Percentiles rank a stretch among this genome's conserved stretches.
Evolutionary conservation across 2,888 invertebrate species (phyloP).

Genomic region (Ochropacha duplaris): DNA sequence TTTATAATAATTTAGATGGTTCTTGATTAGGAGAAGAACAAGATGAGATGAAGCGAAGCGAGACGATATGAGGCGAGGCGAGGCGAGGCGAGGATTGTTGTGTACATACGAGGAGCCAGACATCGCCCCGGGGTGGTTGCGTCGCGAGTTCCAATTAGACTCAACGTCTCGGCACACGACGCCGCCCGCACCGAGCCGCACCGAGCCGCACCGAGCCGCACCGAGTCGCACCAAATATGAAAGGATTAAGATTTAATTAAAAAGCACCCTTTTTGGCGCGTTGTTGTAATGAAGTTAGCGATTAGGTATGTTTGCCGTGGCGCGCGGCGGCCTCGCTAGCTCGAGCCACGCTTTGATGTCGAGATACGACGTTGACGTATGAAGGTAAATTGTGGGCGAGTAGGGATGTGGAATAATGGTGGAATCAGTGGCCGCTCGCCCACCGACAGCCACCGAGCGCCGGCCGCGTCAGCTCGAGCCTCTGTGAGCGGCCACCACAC

Average conservation of each 20-base stretch:
- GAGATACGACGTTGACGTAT: background rate
- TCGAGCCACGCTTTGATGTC: background rate
- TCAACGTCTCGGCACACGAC: background rate
- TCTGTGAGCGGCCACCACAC: background rate
- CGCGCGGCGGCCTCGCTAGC: background rate
- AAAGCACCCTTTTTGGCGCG: constrained; percentile 17
- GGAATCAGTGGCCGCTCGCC: background rate
- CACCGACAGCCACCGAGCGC: no score
- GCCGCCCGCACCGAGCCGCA: background rate
- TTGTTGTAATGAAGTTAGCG: constrained; percentile 16
- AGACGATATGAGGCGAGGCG: no score
- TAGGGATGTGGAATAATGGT: background rate
- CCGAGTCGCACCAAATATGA: constrained; percentile 15
- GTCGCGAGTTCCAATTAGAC: constrained; percentile 1
- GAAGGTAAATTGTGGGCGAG: background rate
- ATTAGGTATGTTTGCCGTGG: constrained; percentile 9
- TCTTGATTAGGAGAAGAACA: background rate
- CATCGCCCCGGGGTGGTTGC: background rate
- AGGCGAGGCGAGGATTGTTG: background rate
- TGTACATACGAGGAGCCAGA: background rate
- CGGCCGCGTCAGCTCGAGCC: background rate
- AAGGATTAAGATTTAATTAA: constrained; percentile 29
- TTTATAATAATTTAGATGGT: background rate
- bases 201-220: background rate
- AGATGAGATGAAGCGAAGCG: background rate